Evolutionary conservation across 2,113 vertebrate genomes (phyloP), one percentile per base, ranked within the genome.

Genomic region (Notiomystis cincta): DNA sequence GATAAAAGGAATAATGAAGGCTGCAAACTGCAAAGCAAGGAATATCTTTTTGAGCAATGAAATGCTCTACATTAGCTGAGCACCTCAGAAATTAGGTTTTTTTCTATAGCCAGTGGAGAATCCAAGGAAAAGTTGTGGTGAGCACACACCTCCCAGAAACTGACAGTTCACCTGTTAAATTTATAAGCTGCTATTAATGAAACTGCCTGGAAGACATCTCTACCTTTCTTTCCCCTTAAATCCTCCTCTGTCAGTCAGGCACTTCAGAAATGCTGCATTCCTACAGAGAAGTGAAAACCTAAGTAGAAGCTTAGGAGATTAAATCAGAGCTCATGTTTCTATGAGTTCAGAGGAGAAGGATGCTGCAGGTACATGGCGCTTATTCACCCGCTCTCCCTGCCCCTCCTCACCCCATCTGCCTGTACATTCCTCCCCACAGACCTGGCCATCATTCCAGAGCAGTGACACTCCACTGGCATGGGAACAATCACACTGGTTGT

Each of bases 181-280:
- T 93, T 92, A 66, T 66, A 82, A 79, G 57, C 71, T 81, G 80
- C 86, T 95, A 86, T 96, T 95, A 97, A 82, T 72, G 62, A 87
- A 93, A 92, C 66, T 75, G 69, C 67, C 51, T 73, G 77, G 72
- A 84, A 93, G 30, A 19, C 1, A 6, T 45, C 57, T 93, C 79
- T 79, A 44, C 35, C 48, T 61, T 67, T 35, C 37, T 28, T 53
- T 64, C 42, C 25, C 28, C 38, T 89, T 78, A 80, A 92, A 80
- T 57, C 76, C 62, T 51, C 8, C 37, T 42, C 82, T 91, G 95
- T 65, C 95, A 95, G 42, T 95, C 93, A 94, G n/a, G 21, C n/a
- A 45, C 35, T 51, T 77, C 58, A 87, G 93, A 62, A 93, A 73
- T 2, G 3, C 87, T 54, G 53, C 6, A 1, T 58, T 79, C 73